Conservation (phyloP, 2,888 invertebrate species). For the Beris morrisii region DNA sequence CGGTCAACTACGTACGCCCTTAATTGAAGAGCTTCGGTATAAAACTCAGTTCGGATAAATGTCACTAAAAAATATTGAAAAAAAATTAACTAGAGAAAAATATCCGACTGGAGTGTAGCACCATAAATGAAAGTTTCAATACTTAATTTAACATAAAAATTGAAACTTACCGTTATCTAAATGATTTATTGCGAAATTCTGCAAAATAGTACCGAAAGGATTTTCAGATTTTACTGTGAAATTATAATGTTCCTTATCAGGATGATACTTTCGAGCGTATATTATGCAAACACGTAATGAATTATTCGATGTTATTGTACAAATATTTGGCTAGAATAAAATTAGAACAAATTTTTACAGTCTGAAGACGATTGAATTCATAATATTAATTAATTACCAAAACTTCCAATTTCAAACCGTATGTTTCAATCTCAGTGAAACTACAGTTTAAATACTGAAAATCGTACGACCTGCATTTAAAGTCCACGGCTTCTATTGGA, state of each 20-base stretch:
- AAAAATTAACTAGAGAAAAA: no score
- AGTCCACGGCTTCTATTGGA: not conserved
- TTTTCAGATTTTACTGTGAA: constrained; percentile 21
- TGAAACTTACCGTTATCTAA: constrained; percentile 20
- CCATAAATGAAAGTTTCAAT: not conserved
- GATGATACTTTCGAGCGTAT: constrained; percentile 2
- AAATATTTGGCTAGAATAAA: constrained; percentile 18
- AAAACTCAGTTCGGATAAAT: no score
- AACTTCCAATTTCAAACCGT: not conserved
- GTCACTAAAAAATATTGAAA: no score
- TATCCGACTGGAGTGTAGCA: not conserved
- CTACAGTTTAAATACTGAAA: constrained; percentile 18
- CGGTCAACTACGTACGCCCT: no score
- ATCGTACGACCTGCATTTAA: constrained; percentile 14
- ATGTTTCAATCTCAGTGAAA: not conserved
- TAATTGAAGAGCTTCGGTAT: no score
- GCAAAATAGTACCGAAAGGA: constrained; percentile 9
- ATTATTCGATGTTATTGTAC: not conserved
- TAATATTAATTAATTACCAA: not conserved
- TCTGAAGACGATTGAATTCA: not conserved
- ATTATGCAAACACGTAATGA: not conserved
- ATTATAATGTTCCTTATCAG: constrained; percentile 10
- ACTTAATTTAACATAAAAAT: not conserved
- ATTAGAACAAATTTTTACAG: not conserved
- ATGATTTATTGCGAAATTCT: constrained; percentile 23